Evolutionary conservation across 1,140 invertebrate genomes (phyloP), one percentile per base, ranked within the genome.

Genomic region (Zaprionus vittiger): DNA sequence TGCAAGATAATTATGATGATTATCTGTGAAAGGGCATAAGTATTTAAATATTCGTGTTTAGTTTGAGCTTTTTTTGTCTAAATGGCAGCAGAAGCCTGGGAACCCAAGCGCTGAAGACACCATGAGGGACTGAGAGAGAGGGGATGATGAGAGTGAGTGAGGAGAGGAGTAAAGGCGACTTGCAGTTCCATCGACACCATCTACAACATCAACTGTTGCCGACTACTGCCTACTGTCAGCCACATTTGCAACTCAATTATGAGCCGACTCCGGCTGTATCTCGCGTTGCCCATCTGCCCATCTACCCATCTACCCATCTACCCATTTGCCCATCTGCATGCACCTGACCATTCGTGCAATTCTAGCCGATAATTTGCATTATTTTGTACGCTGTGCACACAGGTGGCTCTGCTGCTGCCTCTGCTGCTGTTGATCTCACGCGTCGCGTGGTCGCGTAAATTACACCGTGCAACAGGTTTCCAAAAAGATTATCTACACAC

Each of bases 1-100:
- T 79, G 79, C 79, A 73, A 72, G 86, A 85, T 89, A 89, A 90
- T 89, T 90, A 89, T 85, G 85, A 89, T 90, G 86, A 85, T 90
- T 90, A 89, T 90, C 85, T 89, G 78, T 79, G 79, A 89, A 89
- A 85, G 82, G 79, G 85, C 69, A 67, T 85, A 17, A 47, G 41
- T 47, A 73, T 84, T 81, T 82, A 82, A 84, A 81, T 72, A 61
- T 75, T 47, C 64, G 67, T 79, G 59, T 49, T 61, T 64, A 65
- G 37, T 41, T 9, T 38, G 9, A 14, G 3, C 9, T 37, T 56
- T 57, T 41, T 57, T 62, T 41, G 37, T 37, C 22, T 63, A 69
- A 80, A 70, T 78, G 49, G 61, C 71, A 41, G 47, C 67, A 47
- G 69, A 56, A 68, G 67, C 71, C 57, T 87, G 84, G 84, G 84